phyloP scores from a whole-genome alignment of 2,888 invertebrate species.

The Molanna angustata region DNA sequence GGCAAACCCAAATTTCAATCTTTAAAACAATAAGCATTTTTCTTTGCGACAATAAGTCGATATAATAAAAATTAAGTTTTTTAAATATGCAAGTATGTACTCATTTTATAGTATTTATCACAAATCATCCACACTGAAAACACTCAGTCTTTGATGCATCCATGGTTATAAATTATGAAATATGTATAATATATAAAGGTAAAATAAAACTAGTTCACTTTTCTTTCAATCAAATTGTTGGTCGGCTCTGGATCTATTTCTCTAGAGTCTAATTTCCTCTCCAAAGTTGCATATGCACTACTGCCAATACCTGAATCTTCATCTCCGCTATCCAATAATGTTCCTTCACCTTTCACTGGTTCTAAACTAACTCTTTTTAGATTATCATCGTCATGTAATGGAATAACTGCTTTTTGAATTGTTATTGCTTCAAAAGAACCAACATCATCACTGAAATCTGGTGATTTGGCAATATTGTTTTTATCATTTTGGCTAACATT shows the following conservation, averaged over 20 bases:
- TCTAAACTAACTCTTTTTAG: slow-evolving; percentile 40
- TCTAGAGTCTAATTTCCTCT: slow-evolving; percentile 41
- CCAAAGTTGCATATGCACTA: slow-evolving; percentile 57
- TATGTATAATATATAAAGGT: slow-evolving; percentile 9
- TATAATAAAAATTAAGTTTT: too few relatives aligned
- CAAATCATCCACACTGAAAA: slow-evolving; percentile 5
- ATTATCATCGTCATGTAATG: slow-evolving; percentile 38
- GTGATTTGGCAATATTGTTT: not conserved
- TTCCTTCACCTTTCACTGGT: slow-evolving; percentile 56
- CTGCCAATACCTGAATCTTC: slow-evolving; percentile 66
- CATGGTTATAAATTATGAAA: slow-evolving; percentile 6
- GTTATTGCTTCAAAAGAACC: not conserved
- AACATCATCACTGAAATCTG: not conserved
- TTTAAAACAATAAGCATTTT: too few relatives aligned
- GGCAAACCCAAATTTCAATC: too few relatives aligned
- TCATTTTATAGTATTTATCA: too few relatives aligned
- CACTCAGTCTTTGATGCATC: slow-evolving; percentile 15
- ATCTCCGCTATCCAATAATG: slow-evolving; percentile 61
- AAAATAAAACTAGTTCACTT: slow-evolving; percentile 20
- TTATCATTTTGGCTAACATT: not conserved
- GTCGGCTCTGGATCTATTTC: slow-evolving; percentile 8
- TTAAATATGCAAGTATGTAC: too few relatives aligned
- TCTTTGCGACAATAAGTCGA: too few relatives aligned
- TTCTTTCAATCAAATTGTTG: slow-evolving; percentile 18
- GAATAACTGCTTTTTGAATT: slow-evolving; percentile 32